Base-by-base conservation (phyloP, 2,888 invertebrate genomes). In the Rapana venosa region DNA sequence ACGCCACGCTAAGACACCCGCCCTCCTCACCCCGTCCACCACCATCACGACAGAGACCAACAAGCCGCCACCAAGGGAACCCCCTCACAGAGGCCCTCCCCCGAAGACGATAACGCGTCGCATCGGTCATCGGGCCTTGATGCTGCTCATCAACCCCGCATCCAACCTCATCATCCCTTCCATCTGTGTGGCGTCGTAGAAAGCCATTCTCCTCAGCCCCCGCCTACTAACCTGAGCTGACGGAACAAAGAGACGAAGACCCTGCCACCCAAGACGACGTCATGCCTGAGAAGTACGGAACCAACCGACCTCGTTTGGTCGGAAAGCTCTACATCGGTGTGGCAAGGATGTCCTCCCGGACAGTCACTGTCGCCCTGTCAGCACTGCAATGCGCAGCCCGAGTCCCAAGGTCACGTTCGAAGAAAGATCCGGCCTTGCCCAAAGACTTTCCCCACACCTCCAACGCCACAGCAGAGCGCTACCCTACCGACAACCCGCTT, bases 1-100 rank as follows among this genome's bases (percentile, higher is more conserved):
- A 97, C 56, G 98, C 97, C 96, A 97, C 97, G 26, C 91, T 70
- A 74, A 30, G 36, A 92, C 93, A 6, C 36, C 32, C 47, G 26
- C 81, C n/a, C 15, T 81, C 61, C 35, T 88, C 70, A 61, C 61
- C 15, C n/a, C 87, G 35, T 56, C 13, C 74, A 0, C 88, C 61
- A 61, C 81, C 61, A 20, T 1, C 8, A 2, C 36, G 17, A 20
- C 85, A 58, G 70, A 81, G 26, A 84, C 74, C 22, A 70, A 74
- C 32, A n/a, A 85, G 20, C 81, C 87, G 20, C 88, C 47, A 35
- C 66, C 2, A n/a, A 87, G 47, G 17, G 81, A 58, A 74, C 17
- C 20, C 30, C 0, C 47, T 36, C 13, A 30, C 77, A 6, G 17
- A 56, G 20, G 13, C 74, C 47, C 79, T 66, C 70, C 47, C 32